Conservation (phyloP, 2,797 vertebrate genomes). For the Chrosomus eos region DNA sequence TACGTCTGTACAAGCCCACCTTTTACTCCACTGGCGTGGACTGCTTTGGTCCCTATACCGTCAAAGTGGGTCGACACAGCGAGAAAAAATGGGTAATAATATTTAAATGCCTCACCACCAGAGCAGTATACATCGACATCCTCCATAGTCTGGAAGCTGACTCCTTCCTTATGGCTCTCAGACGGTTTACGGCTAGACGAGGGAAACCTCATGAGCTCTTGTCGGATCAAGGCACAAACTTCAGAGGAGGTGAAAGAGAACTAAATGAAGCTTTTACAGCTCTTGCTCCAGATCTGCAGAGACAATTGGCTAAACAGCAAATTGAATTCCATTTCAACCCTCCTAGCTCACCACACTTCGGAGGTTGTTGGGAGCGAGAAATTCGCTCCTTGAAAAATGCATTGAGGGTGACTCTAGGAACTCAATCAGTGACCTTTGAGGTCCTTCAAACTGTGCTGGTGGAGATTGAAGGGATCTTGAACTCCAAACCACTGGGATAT, state of each 20-base stretch:
- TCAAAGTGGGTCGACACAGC: not conserved
- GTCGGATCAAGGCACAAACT: not conserved
- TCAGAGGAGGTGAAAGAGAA: not conserved
- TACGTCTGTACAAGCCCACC: not conserved
- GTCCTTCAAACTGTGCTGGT: not conserved
- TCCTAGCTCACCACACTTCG: not conserved
- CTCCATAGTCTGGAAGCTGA: not conserved
- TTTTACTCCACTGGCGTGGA: not conserved
- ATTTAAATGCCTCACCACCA: not conserved
- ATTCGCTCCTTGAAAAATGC: not conserved
- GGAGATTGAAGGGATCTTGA: not conserved
- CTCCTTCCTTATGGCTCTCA: not conserved
- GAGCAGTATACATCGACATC: not conserved
- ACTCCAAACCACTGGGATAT: not conserved
- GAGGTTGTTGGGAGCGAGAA: not conserved
- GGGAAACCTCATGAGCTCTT: not conserved
- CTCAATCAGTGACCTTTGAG: not conserved
- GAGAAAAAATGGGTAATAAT: not conserved
- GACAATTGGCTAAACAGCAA: not conserved
- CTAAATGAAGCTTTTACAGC: not conserved
- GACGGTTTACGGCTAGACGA: not conserved
- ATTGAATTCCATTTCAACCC: not conserved
- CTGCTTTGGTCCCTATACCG: constrained; percentile 3
- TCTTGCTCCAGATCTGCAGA: not conserved
- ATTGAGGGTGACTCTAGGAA: not conserved